Conservation (phyloP, 1,140 invertebrate genomes). For the Drosophila busckii region DNA sequence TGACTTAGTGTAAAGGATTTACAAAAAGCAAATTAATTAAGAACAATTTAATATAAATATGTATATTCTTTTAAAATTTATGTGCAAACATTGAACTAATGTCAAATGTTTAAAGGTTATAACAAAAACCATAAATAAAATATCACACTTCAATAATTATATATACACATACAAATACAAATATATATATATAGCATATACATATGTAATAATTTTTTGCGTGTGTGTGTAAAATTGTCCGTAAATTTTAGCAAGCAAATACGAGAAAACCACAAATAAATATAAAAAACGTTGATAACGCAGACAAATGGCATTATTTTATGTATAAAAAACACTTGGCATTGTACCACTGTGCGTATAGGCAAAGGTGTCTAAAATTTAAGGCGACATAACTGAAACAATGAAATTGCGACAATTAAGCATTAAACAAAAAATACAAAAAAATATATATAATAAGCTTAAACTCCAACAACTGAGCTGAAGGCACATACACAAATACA, state of each 20-base stretch:
- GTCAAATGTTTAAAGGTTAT: conserved; percentile 26
- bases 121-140: conserved; percentile 41
- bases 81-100: conserved; percentile 31
- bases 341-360: conserved; percentile 22
- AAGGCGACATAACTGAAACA: conserved; percentile 60
- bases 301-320: conserved; percentile 55
- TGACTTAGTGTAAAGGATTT: too few relatives aligned
- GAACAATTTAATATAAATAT: conserved; percentile 56
- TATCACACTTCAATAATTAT: conserved; percentile 74
- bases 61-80: conserved; percentile 78
- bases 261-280: conserved; percentile 11
- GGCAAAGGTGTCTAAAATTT: conserved; percentile 13
- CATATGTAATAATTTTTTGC: conserved; percentile 48
- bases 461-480: conserved; percentile 13
- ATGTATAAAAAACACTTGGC: conserved; percentile 40
- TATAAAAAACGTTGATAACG: too few relatives aligned
- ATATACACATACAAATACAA: conserved; percentile 36
- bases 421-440: conserved; percentile 43
- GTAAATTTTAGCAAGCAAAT: conserved; percentile 68
- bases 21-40: conserved; percentile 6
- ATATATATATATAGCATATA: conserved; percentile 33
- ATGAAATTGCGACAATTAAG: conserved; percentile 75
- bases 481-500: background rate
- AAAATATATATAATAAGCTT: conserved; percentile 25
- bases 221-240: conserved; percentile 66